A percentile compares a stretch with the other conserved stretches of the same genome.
These are phyloP conservation scores for Staurois parvus DNA, from an alignment of 2,797 vertebrate species.

Conservation along the genomic window DNA sequence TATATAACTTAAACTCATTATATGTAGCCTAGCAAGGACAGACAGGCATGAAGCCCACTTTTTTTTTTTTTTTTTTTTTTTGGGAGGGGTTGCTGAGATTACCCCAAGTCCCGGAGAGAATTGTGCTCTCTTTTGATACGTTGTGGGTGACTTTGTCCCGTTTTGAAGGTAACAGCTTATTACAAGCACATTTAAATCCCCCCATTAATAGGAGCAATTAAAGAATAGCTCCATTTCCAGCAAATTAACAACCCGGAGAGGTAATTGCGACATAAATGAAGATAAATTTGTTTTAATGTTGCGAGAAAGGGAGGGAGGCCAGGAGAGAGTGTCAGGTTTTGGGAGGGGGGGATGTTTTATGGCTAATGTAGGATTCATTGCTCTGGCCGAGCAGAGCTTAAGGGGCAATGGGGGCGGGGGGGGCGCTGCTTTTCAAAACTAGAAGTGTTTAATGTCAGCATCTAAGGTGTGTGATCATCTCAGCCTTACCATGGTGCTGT, in stretches of 20 bases:
- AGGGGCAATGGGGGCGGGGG: constrained; percentile 36
- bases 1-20: not conserved
- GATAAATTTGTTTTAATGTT: constrained; percentile 75
- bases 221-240: constrained; percentile 83
- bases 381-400: constrained; percentile 47
- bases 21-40: not conserved
- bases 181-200: constrained; percentile 82
- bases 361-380: constrained; percentile 59
- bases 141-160: constrained; percentile 71
- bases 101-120: not conserved
- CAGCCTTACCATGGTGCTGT: not conserved
- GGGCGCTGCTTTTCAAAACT: not conserved
- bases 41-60: too few relatives aligned
- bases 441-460: constrained; percentile 12
- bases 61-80: too few relatives aligned
- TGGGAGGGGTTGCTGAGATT: not conserved
- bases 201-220: constrained; percentile 86
- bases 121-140: constrained; percentile 23
- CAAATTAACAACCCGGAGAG: constrained; percentile 76
- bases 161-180: constrained; percentile 89
- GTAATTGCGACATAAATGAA: constrained; percentile 75
- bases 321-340: constrained; percentile 60
- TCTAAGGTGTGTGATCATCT: constrained; percentile 36
- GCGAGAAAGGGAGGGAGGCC: constrained; percentile 68
- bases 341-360: constrained; percentile 61